These are phyloP conservation scores for Kuschelorhynchus macadamiae DNA, from an alignment of 2,888 invertebrate species.

Conservation along the genomic window DNA sequence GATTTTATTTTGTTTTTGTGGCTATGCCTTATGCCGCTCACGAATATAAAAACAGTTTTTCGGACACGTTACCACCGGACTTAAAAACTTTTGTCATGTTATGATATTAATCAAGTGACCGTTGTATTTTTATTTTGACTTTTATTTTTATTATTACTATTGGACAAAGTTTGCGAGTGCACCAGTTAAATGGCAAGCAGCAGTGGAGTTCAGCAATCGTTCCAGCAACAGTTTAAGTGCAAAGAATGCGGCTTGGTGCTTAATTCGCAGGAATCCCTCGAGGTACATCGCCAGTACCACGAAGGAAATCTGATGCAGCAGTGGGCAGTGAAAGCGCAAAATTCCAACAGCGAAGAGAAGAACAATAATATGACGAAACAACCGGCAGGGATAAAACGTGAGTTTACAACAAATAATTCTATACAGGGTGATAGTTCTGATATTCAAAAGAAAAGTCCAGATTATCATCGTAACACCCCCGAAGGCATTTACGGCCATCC, in stretches of 20 bases:
- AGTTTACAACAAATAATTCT: conserved; percentile 70
- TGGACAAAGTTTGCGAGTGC: conserved; percentile 54
- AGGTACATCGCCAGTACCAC: conserved; percentile 84
- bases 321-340: conserved; percentile 76
- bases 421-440: conserved; percentile 82
- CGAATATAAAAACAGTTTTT: conserved; percentile 52
- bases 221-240: conserved; percentile 76
- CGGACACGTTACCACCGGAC: conserved; percentile 61
- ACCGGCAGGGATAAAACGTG: conserved; percentile 70
- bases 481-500: conserved; percentile 75
- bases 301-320: conserved; percentile 82
- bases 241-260: conserved; percentile 83
- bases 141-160: conserved; percentile 60
- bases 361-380: conserved; percentile 73
- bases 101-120: conserved; percentile 68
- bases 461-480: conserved; percentile 72
- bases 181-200: conserved; percentile 62
- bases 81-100: conserved; percentile 67
- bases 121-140: conserved; percentile 66
- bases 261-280: conserved; percentile 82
- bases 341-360: conserved; percentile 72
- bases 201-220: conserved; percentile 55
- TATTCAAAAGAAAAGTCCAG: conserved; percentile 76
- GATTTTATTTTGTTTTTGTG: conserved; percentile 58
- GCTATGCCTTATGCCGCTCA: conserved; percentile 57